Evolutionary conservation across 2,797 vertebrate species (phyloP).

Genomic region (Synaphobranchus kaupii): DNA sequence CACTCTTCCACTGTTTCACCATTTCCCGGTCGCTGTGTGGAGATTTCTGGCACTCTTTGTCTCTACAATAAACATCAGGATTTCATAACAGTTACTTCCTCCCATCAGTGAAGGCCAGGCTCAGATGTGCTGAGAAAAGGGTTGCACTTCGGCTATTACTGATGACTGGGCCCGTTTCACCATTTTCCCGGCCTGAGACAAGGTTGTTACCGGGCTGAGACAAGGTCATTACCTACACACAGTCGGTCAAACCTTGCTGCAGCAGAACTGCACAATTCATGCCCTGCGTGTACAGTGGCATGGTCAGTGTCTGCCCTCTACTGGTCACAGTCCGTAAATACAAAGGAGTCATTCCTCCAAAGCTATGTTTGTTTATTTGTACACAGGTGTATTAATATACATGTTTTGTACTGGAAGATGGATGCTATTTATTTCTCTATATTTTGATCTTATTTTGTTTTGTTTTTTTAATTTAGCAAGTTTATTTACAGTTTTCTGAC

Average conservation of each 20-base stretch:
- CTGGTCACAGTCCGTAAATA: neutral
- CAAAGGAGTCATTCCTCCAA: neutral
- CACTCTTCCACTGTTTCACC: neutral
- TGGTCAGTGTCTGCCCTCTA: neutral
- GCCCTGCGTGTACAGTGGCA: neutral
- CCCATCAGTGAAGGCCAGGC: neutral
- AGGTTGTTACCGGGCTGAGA: neutral
- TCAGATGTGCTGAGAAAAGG: neutral
- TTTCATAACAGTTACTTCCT: neutral
- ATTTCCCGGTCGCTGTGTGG: neutral
- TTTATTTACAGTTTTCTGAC: neutral
- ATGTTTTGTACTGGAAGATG: neutral
- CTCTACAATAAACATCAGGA: neutral
- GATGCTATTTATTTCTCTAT: neutral
- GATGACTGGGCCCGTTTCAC: neutral
- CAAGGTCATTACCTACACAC: constrained; percentile 4
- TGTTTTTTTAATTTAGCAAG: neutral
- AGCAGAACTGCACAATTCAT: neutral
- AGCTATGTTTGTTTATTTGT: neutral
- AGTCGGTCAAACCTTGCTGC: neutral
- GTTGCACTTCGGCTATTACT: neutral
- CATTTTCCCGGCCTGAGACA: neutral
- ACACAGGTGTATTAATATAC: neutral
- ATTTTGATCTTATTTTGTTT: neutral
- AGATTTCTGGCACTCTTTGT: neutral